A percentile compares a stretch with the other conserved stretches of the same genome.
Conservation (phyloP, 1,140 invertebrate genomes). For the Fopius arisanus region DNA sequence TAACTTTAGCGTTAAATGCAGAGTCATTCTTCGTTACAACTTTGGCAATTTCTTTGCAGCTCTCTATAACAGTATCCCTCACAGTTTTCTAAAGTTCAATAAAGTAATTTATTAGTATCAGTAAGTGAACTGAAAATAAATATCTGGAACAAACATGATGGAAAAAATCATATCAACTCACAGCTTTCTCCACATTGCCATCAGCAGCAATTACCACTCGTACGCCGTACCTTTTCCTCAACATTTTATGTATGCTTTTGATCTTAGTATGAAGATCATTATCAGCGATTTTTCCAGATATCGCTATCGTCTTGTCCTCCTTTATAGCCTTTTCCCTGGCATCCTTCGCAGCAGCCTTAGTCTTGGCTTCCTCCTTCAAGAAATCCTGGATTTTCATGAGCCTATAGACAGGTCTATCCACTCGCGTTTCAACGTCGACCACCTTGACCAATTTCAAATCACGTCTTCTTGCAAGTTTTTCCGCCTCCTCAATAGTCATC, state of each 20-base stretch:
- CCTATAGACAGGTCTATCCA: slow-evolving; percentile 70
- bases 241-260: slow-evolving; percentile 71
- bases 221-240: slow-evolving; percentile 70
- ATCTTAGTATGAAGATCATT: slow-evolving; percentile 70
- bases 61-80: slow-evolving; percentile 63
- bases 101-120: too few relatives aligned
- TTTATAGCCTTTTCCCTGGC: slow-evolving; percentile 36
- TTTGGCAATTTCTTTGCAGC: slow-evolving; percentile 57
- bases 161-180: slow-evolving; percentile 28
- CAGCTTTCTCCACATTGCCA: slow-evolving; percentile 57
- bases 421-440: slow-evolving; percentile 70
- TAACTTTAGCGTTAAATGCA: slow-evolving; percentile 60
- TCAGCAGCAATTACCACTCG: slow-evolving; percentile 68
- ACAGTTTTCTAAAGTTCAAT: slow-evolving; percentile 65
- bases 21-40: slow-evolving; percentile 69
- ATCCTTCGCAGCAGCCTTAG: slow-evolving; percentile 28
- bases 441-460: slow-evolving; percentile 73
- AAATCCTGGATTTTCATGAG: slow-evolving; percentile 59
- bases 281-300: slow-evolving; percentile 69
- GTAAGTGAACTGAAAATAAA: too few relatives aligned
- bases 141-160: too few relatives aligned
- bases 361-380: slow-evolving; percentile 54
- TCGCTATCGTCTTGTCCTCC: slow-evolving; percentile 49
- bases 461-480: slow-evolving; percentile 69
- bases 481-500: slow-evolving; percentile 65